Percentiles rank a stretch among this genome's conserved stretches.
Evolutionary conservation across 2,888 invertebrate species (phyloP).

Genomic region (Fragum whitleyi): DNA sequence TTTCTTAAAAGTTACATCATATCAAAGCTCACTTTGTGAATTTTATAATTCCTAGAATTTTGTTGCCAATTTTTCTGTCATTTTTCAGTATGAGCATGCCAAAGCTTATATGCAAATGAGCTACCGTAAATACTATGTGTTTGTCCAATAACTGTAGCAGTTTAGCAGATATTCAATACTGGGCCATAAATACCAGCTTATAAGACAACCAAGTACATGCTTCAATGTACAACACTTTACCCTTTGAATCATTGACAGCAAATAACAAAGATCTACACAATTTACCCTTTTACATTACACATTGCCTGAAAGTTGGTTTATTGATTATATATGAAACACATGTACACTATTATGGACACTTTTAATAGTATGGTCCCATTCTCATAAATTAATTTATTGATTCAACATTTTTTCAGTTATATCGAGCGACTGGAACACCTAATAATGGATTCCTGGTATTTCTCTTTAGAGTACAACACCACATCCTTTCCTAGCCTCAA

Average conservation of each 20-base stretch:
- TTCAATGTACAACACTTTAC: not conserved
- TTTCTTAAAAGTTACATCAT: constrained; percentile 42
- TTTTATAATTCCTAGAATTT: constrained; percentile 36
- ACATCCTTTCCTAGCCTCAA: too few relatives aligned
- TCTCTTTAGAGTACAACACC: too few relatives aligned
- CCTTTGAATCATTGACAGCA: not conserved
- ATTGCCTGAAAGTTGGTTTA: too few relatives aligned
- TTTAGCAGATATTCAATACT: constrained; percentile 17
- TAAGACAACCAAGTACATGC: not conserved
- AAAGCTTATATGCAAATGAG: constrained; percentile 80
- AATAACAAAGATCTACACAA: not conserved
- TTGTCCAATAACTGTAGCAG: constrained; percentile 31
- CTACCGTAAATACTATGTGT: constrained; percentile 31
- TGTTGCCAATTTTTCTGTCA: constrained; percentile 2
- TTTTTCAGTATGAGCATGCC: constrained; percentile 46
- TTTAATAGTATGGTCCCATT: too few relatives aligned
- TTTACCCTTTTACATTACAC: not conserved
- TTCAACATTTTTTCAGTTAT: too few relatives aligned
- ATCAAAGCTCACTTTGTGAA: constrained; percentile 35
- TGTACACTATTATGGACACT: too few relatives aligned
- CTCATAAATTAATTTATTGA: too few relatives aligned
- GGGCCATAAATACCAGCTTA: not conserved
- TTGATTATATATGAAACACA: too few relatives aligned
- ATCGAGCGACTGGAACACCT: too few relatives aligned
- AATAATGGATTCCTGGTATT: too few relatives aligned